These are phyloP conservation scores for Mythimna lalbum DNA, from an alignment of 2,888 invertebrate genomes.

Conservation along the genomic window DNA sequence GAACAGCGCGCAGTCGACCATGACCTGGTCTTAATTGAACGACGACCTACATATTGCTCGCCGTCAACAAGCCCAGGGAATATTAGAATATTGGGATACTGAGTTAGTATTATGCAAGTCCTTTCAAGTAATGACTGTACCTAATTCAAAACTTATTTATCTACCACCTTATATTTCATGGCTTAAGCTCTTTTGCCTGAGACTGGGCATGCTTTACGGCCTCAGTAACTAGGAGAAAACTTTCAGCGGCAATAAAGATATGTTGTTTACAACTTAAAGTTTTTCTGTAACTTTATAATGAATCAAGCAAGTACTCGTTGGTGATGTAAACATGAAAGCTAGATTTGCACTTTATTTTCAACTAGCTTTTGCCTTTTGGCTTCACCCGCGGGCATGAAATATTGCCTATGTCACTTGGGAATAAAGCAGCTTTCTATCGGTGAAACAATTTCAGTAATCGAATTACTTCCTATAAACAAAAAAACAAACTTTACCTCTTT, in stretches of 20 bases:
- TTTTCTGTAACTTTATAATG: neutral
- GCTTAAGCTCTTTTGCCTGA: neutral
- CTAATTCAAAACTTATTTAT: neutral
- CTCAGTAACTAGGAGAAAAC: neutral
- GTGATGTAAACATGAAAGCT: neutral
- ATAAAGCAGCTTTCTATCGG: too few species aligned
- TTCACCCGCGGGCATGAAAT: too few species aligned
- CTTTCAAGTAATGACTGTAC: neutral
- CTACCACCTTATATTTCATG: neutral
- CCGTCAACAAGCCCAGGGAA: too few species aligned
- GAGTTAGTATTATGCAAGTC: too few species aligned
- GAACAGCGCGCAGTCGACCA: too few species aligned
- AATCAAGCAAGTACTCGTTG: neutral
- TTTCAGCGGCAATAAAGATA: neutral
- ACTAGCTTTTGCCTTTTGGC: too few species aligned
- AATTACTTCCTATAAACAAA: too few species aligned
- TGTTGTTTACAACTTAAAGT: neutral
- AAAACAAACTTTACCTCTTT: too few species aligned
- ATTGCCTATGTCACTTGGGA: neutral
- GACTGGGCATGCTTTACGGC: neutral
- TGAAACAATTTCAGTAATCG: too few species aligned
- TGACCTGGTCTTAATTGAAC: too few species aligned
- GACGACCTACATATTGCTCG: too few species aligned
- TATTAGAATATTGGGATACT: too few species aligned
- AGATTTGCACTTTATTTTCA: neutral